A percentile compares a stretch with the other conserved stretches of the same genome.
Conservation (phyloP, 2,888 invertebrate species). For the Schrankia costaestrigalis region DNA sequence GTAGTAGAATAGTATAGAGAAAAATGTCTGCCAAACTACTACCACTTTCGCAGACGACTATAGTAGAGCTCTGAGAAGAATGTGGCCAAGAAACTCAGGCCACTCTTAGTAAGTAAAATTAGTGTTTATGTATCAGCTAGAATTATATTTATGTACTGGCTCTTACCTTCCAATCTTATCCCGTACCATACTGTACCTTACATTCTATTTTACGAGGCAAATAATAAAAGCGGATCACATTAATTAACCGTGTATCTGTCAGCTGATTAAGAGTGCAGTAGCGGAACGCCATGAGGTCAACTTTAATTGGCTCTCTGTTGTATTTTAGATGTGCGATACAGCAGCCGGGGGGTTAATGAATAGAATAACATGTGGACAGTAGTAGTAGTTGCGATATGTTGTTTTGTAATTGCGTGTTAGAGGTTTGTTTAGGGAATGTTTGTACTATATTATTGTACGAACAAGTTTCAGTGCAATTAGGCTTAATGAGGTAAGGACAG, state of each 20-base stretch:
- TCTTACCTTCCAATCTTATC: too few species aligned
- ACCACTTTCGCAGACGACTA: too few species aligned
- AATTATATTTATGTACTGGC: not conserved
- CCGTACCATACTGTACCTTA: slow-evolving; percentile 18
- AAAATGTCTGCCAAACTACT: too few species aligned
- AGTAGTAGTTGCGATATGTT: slow-evolving; percentile 59
- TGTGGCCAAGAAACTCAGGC: too few species aligned
- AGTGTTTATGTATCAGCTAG: too few species aligned
- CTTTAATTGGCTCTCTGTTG: slow-evolving; percentile 70
- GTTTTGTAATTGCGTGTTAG: slow-evolving; percentile 61
- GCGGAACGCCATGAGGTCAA: slow-evolving; percentile 69
- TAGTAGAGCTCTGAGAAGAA: too few species aligned
- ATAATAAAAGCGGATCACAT: slow-evolving; percentile 71
- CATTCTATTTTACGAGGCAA: slow-evolving; percentile 49
- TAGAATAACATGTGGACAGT: slow-evolving; percentile 71
- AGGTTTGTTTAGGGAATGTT: slow-evolving; percentile 37
- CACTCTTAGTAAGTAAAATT: too few species aligned
- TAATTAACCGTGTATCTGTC: slow-evolving; percentile 75
- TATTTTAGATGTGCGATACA: slow-evolving; percentile 75
- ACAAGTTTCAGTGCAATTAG: slow-evolving; percentile 33
- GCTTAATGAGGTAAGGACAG: slow-evolving; percentile 21
- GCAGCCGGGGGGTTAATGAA: slow-evolving; percentile 60
- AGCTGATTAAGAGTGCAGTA: slow-evolving; percentile 76
- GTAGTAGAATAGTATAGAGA: too few species aligned
- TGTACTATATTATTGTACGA: slow-evolving; percentile 26